Percentiles rank a stretch among this genome's conserved stretches.
phyloP scores from a whole-genome alignment of 2,888 invertebrate genomes.

The Cordilura impudica region DNA sequence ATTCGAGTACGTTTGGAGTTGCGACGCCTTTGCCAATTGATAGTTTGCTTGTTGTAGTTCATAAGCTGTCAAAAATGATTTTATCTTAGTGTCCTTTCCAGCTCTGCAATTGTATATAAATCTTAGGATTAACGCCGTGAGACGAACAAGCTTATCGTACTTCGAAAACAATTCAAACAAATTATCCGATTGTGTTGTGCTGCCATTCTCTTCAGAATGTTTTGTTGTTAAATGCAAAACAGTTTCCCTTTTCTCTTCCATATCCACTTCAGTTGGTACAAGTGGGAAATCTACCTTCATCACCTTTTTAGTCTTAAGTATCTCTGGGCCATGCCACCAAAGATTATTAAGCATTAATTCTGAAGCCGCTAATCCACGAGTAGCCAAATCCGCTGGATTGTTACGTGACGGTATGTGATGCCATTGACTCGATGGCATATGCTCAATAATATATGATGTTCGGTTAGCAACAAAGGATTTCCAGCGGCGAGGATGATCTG shows the following conservation, averaged over 20 bases:
- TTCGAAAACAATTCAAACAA: slow-evolving; percentile 34
- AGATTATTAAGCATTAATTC: slow-evolving; percentile 10
- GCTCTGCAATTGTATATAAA: slow-evolving; percentile 28
- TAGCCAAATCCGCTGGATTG: slow-evolving; percentile 34
- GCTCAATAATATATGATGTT: slow-evolving; percentile 35
- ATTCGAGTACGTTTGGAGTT: slow-evolving; percentile 6
- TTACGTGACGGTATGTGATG: slow-evolving; percentile 14
- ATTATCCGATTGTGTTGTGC: too few relatives aligned
- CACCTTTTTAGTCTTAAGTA: neutral
- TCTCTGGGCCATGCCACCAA: slow-evolving; percentile 44
- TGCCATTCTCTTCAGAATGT: too few relatives aligned
- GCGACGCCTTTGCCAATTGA: slow-evolving; percentile 26
- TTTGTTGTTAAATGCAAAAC: neutral
- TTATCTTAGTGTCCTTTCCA: neutral
- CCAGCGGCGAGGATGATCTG: slow-evolving; percentile 30
- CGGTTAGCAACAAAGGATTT: slow-evolving; percentile 30
- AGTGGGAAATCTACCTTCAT: neutral
- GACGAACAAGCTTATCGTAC: slow-evolving; percentile 21
- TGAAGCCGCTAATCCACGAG: neutral
- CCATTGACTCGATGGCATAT: slow-evolving; percentile 22
- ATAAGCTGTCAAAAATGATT: slow-evolving; percentile 1
- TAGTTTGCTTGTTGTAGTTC: slow-evolving; percentile 38
- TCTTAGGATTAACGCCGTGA: slow-evolving; percentile 44
- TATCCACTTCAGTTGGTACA: neutral
- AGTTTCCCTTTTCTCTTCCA: slow-evolving; percentile 28